A percentile compares a stretch with the other conserved stretches of the same genome.
phyloP scores from a whole-genome alignment of 2,113 vertebrate genomes.

The Orycteropus afer region DNA sequence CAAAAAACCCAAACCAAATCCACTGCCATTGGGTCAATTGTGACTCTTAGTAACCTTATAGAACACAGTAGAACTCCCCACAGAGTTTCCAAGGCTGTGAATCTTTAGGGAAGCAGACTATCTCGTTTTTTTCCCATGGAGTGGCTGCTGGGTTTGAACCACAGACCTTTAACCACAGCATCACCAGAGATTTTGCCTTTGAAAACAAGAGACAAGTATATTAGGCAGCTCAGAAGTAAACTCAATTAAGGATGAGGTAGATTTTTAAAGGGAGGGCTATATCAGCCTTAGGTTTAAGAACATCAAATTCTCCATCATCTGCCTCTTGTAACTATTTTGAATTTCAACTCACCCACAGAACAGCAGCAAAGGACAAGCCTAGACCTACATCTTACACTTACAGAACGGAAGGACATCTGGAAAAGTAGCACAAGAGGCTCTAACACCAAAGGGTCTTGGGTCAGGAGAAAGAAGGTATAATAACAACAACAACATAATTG shows the following conservation, averaged over 20 bases:
- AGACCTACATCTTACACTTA: background rate
- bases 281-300: background rate
- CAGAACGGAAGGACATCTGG: background rate
- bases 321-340: conserved; percentile 32
- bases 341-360: background rate
- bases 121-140: too few species aligned
- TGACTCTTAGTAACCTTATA: too few species aligned
- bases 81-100: too few species aligned
- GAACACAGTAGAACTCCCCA: too few species aligned
- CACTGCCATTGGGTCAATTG: too few species aligned
- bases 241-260: background rate
- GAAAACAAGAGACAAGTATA: background rate
- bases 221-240: background rate
- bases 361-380: background rate
- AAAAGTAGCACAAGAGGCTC: background rate
- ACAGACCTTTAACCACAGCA: too few species aligned
- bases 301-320: background rate
- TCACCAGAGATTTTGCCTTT: conserved; percentile 51
- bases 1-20: too few species aligned
- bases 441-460: background rate
- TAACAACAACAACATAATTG: background rate
- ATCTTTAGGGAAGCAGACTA: too few species aligned
- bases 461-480: background rate
- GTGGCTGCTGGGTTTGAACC: too few species aligned
- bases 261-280: conserved; percentile 48